Evolutionary conservation across 2,113 vertebrate species (phyloP), one percentile per base, ranked within the genome.

Genomic region (Dromiciops gliroides): DNA sequence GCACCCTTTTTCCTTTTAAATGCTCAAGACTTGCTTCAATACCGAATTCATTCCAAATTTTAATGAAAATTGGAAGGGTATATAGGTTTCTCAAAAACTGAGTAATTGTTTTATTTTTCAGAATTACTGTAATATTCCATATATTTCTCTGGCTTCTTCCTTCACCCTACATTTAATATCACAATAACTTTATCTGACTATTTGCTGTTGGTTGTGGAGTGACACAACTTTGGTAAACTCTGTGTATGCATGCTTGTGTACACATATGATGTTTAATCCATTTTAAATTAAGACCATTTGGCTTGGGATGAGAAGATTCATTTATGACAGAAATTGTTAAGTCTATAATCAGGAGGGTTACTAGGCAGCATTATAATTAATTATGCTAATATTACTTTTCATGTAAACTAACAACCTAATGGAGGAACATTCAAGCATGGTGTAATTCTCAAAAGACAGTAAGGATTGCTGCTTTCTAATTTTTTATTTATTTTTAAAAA

Each of bases 221-320:
- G 96, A 89, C 53, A 94, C 60, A 93, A 3, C 93, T 92, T 75
- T 52, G 48, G 90, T 37, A 23, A 95, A 31, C 53, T 93, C 23
- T 88, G 52, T 52, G 16, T 28, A 56, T 95, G 93, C 52, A 89
- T 37, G n/a, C 56, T 92, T 95, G 93, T 96, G 37, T 94, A 7
- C 93, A 90, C 90, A 95, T 96, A 96, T 95, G 31, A 94, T 95
- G 91, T 93, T 92, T 97, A 90, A 24, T 31, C 75, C 91, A 56
- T 28, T 95, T 31, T 93, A 93, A 97, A 92, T 95, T n/a, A 96
- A 90, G 94, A 94, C 47, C 94, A 91, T 95, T 94, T 96, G 52
- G 47, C 83, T 94, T 53, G 95, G 96, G 95, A 50, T 56, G 93
- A 91, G 89, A 51, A 95, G 25, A 60, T 37, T 96, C n/a, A 11